These are phyloP conservation scores for Stenodema calcarata DNA, from an alignment of 2,888 invertebrate species.

Conservation along the genomic window DNA sequence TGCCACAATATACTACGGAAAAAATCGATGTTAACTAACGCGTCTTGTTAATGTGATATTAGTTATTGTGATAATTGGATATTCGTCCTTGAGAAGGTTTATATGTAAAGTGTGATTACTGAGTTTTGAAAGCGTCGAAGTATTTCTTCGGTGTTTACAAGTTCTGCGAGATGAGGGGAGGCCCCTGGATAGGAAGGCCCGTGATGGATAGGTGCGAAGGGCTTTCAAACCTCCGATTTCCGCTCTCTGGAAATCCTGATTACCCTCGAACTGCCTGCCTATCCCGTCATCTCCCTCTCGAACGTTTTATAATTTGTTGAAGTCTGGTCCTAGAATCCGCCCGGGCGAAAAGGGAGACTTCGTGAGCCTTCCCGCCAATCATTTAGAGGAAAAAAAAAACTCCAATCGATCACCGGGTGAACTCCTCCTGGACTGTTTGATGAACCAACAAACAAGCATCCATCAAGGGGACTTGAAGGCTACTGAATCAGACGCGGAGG, in stretches of 20 bases:
- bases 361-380: neutral
- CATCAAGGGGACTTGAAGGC: neutral
- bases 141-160: neutral
- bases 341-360: neutral
- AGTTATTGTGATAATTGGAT: too few relatives aligned
- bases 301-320: neutral
- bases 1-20: too few relatives aligned
- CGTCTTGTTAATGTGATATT: too few relatives aligned
- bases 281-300: neutral
- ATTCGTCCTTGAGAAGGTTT: too few relatives aligned
- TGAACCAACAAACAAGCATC: neutral
- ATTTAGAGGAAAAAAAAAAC: neutral
- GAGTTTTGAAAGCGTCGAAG: neutral
- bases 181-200: neutral
- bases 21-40: too few relatives aligned
- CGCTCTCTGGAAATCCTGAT: neutral
- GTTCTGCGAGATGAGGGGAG: neutral
- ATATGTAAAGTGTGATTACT: too few relatives aligned
- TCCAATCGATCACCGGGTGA: neutral
- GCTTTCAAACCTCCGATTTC: neutral
- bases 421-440: neutral
- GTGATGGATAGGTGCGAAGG: neutral
- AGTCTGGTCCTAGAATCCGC: neutral
- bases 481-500: constrained; percentile 2
- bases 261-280: neutral